phyloP scores from a whole-genome alignment of 2,797 vertebrate genomes.

The Erpetoichthys calabaricus region DNA sequence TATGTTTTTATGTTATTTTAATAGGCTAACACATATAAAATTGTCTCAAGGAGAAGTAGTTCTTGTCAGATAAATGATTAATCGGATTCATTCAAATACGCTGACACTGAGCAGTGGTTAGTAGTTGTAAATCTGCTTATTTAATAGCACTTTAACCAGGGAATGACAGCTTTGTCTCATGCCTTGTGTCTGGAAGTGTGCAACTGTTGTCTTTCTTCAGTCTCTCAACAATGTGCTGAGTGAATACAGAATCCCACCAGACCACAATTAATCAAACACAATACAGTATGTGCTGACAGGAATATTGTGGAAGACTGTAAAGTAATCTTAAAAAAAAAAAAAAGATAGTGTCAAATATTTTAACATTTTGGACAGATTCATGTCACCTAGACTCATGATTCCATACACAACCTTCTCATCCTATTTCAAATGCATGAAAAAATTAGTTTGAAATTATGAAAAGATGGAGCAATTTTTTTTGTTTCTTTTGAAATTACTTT shows the following conservation, averaged over 20 bases:
- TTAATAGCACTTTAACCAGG: constrained; percentile 59
- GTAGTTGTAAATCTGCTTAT: constrained; percentile 67
- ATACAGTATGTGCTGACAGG: constrained; percentile 53
- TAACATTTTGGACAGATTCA: no score
- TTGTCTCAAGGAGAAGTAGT: no score
- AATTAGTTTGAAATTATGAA: no score
- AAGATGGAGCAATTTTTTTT: no score
- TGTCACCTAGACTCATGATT: no score
- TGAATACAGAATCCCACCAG: constrained; percentile 53
- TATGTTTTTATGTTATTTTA: no score
- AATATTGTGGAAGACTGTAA: constrained; percentile 37
- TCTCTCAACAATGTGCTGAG: constrained; percentile 60
- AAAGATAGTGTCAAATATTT: no score
- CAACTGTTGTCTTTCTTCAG: constrained; percentile 69
- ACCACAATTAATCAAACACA: constrained; percentile 60
- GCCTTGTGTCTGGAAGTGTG: constrained; percentile 53
- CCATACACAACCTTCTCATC: no score
- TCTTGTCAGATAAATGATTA: constrained; percentile 33
- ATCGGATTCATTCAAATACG: constrained; percentile 25
- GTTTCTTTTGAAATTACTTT: no score
- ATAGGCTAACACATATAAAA: no score
- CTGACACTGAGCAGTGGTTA: constrained; percentile 48
- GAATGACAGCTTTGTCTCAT: constrained; percentile 63
- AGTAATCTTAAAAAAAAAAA: no score
- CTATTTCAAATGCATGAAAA: no score